phyloP scores from a whole-genome alignment of 2,797 vertebrate species.

The Enteromius anoplus region DNA sequence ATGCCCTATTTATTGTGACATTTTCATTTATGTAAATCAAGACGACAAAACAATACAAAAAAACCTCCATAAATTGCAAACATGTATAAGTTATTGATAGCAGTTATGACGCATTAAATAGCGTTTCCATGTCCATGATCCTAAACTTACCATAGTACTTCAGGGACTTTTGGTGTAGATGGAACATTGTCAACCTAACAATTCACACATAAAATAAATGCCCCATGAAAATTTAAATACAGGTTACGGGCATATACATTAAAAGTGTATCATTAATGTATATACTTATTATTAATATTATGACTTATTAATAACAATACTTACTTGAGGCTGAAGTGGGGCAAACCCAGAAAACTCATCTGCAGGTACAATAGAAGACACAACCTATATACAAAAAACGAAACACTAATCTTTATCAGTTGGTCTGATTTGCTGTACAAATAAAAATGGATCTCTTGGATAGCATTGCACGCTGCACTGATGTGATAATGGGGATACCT shows the following conservation, averaged over 20 bases:
- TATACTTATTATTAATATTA: background rate
- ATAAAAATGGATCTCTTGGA: background rate
- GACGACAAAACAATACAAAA: background rate
- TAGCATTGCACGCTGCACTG: background rate
- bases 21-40: background rate
- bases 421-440: background rate
- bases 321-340: slow-evolving; percentile 93
- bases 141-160: slow-evolving; percentile 84
- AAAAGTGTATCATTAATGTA: background rate
- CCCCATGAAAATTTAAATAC: background rate
- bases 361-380: slow-evolving; percentile 90
- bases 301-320: background rate
- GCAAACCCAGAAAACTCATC: slow-evolving; percentile 94
- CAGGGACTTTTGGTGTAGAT: slow-evolving; percentile 82
- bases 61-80: background rate
- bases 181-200: slow-evolving; percentile 79
- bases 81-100: background rate
- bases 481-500: slow-evolving; percentile 71
- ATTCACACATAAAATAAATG: background rate
- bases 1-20: slow-evolving; percentile 75
- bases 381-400: slow-evolving; percentile 77
- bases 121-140: background rate
- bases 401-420: background rate
- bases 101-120: background rate
- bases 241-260: background rate